These are phyloP conservation scores for Callosobruchus maculatus DNA, from an alignment of 2,888 invertebrate genomes.

Conservation along the genomic window DNA sequence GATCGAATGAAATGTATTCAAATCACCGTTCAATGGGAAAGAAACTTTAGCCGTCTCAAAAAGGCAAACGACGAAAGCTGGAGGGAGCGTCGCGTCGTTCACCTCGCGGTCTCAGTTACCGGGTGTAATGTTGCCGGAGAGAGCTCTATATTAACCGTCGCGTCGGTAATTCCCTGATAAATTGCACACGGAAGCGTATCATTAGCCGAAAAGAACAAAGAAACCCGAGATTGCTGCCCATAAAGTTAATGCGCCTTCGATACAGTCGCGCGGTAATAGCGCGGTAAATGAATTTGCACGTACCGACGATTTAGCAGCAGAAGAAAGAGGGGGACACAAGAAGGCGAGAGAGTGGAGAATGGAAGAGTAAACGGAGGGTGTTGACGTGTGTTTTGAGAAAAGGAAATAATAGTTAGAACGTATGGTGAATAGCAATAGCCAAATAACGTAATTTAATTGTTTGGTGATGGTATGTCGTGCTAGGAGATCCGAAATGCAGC, in stretches of 20 bases:
- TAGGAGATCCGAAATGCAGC: no score
- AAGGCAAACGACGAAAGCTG: no score
- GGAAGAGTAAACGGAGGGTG: background rate
- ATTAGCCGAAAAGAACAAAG: conserved; percentile 19
- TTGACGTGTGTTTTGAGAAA: background rate
- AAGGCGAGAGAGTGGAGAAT: no score
- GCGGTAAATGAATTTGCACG: background rate
- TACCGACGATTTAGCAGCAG: background rate
- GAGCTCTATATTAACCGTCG: background rate
- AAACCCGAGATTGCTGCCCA: background rate
- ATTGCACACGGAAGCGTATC: conserved; percentile 17
- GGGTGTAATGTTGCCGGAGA: background rate
- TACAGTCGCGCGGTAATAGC: background rate
- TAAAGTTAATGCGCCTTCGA: background rate
- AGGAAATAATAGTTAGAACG: no score
- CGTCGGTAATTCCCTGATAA: background rate
- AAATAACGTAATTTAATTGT: no score
- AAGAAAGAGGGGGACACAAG: background rate
- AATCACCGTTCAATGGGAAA: no score
- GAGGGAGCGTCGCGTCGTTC: no score
- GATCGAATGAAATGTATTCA: conserved; percentile 9
- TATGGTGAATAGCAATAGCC: no score
- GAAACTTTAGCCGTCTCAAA: no score
- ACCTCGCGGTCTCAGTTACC: no score
- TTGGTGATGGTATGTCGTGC: no score